phyloP scores from a whole-genome alignment of 2,113 vertebrate species.

The Carassius auratus region DNA sequence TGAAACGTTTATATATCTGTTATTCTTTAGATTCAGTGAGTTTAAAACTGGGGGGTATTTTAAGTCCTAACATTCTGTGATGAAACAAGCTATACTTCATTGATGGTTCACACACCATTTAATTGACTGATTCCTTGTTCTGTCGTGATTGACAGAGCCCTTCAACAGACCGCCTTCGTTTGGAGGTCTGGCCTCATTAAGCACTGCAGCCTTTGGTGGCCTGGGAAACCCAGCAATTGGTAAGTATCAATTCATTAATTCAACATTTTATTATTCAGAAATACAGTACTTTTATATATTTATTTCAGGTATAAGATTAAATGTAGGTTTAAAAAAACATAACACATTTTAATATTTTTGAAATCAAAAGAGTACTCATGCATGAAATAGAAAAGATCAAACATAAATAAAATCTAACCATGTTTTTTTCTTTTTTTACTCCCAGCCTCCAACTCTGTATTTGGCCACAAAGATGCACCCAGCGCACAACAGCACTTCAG shows the following conservation, averaged over 20 bases:
- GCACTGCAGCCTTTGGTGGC: slow-evolving; percentile 94
- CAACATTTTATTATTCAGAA: not conserved
- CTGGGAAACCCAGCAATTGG: slow-evolving; percentile 96
- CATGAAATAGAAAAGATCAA: not conserved
- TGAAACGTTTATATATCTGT: no score
- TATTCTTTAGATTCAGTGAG: no score
- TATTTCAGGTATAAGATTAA: no score
- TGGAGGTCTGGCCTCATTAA: slow-evolving; percentile 88
- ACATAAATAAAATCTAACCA: not conserved
- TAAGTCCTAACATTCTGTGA: not conserved
- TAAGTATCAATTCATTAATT: slow-evolving; percentile 77
- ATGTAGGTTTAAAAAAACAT: no score
- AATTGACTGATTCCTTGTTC: not conserved
- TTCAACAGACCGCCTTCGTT: slow-evolving; percentile 89
- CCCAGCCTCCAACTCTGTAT: slow-evolving; percentile 93
- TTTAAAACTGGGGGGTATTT: not conserved
- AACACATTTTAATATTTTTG: not conserved
- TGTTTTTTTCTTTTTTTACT: slow-evolving; percentile 65
- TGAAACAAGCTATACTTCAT: not conserved
- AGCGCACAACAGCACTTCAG: slow-evolving; percentile 91
- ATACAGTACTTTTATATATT: no score
- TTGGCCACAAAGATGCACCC: slow-evolving; percentile 95
- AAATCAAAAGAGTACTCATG: not conserved
- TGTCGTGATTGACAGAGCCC: slow-evolving; percentile 77
- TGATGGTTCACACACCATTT: not conserved